A percentile compares a stretch with the other conserved stretches of the same genome.
Evolutionary conservation across 2,888 invertebrate genomes (phyloP).

Genomic region (Chymomyza fuscimana): DNA sequence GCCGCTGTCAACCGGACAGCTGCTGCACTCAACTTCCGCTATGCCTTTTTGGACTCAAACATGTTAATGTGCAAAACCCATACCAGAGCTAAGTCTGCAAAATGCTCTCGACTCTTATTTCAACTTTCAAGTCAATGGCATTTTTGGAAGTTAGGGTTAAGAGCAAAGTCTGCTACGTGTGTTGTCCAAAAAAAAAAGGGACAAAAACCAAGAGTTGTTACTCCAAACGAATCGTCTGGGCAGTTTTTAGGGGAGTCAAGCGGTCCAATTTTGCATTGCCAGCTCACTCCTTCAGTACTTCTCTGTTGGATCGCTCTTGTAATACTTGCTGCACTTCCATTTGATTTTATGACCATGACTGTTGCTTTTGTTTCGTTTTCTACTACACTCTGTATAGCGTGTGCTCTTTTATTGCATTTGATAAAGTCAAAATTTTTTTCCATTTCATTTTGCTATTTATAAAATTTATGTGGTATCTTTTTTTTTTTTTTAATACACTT

Average conservation of each 20-base stretch:
- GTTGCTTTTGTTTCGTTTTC: conserved; percentile 20
- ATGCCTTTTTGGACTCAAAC: conserved; percentile 45
- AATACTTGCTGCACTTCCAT: conserved; percentile 39
- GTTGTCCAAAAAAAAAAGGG: conserved; percentile 8
- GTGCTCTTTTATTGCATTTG: conserved; percentile 44
- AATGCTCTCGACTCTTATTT: conserved; percentile 17
- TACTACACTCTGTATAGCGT: conserved; percentile 15
- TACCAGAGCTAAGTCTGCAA: conserved; percentile 25
- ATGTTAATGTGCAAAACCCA: conserved; percentile 56
- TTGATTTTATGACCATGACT: conserved; percentile 52
- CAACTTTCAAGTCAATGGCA: conserved; percentile 28
- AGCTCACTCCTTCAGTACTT: conserved; percentile 20
- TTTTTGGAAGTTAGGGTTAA: neutral
- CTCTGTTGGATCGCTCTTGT: neutral
- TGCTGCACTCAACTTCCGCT: conserved; percentile 52
- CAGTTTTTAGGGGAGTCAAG: conserved; percentile 18
- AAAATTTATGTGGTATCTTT: neutral
- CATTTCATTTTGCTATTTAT: conserved; percentile 30
- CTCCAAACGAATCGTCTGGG: conserved; percentile 8
- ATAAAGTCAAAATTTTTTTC: conserved; percentile 12
- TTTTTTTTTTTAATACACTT: neutral
- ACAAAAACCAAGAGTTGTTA: neutral
- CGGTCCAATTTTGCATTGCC: conserved; percentile 64
- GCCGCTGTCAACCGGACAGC: conserved; percentile 13
- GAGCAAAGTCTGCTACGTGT: conserved; percentile 28